Conservation (phyloP, 2,797 vertebrate species). For the Pygocentrus nattereri region DNA sequence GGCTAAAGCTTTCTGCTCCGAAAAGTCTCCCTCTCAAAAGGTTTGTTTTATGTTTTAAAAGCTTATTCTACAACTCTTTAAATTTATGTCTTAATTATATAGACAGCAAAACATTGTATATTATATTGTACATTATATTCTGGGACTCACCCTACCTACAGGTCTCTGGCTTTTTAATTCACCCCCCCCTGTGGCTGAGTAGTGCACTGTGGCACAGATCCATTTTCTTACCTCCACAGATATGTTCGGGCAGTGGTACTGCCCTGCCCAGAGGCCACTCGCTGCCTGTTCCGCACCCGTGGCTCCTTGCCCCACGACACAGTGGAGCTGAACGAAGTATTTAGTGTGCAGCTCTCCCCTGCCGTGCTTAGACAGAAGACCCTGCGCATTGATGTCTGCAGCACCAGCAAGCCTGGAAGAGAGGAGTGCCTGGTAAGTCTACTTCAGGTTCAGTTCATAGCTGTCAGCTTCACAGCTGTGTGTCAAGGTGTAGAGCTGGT, state of each 20-base stretch:
- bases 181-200: neutral
- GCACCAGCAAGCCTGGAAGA: constrained; percentile 79
- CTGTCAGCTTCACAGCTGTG: neutral
- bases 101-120: too few species aligned
- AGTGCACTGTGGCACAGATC: neutral
- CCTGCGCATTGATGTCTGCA: constrained; percentile 90
- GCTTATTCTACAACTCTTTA: neutral
- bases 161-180: neutral
- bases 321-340: constrained; percentile 87
- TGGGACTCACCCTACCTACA: neutral
- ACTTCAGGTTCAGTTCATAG: neutral
- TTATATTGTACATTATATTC: too few species aligned
- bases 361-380: constrained; percentile 90
- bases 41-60: neutral
- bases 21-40: neutral
- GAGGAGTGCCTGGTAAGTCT: constrained; percentile 90
- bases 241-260: constrained; percentile 89
- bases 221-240: constrained; percentile 69
- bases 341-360: constrained; percentile 88
- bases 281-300: constrained; percentile 91
- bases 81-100: neutral
- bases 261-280: constrained; percentile 87
- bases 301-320: constrained; percentile 75
- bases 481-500: neutral
- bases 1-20: neutral